Evolutionary conservation across 2,888 invertebrate genomes (phyloP).

Genomic region (Drosophila gaucha): DNA sequence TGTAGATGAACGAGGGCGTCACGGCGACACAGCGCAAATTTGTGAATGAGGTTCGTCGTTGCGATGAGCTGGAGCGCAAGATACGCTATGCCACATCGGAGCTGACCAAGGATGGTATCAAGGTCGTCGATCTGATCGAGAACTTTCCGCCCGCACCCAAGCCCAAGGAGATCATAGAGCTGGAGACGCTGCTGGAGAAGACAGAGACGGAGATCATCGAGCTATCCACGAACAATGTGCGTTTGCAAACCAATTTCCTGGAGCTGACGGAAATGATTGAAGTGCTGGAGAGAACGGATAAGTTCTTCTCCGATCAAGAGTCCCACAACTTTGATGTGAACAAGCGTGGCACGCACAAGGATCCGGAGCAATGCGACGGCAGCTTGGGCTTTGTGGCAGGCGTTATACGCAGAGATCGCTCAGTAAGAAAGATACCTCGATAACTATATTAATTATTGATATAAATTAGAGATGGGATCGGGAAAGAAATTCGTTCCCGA

Average conservation of each 20-base stretch:
- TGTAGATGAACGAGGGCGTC: conserved; percentile 90
- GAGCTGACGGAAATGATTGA: conserved; percentile 96
- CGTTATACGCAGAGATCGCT: conserved; percentile 91
- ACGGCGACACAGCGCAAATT: conserved; percentile 93
- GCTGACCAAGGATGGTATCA: conserved; percentile 90
- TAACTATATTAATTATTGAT: too few species aligned
- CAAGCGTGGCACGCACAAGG: conserved; percentile 91
- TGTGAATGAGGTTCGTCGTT: conserved; percentile 92
- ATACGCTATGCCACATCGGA: conserved; percentile 91
- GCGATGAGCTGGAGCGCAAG: conserved; percentile 93
- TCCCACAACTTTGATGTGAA: conserved; percentile 77
- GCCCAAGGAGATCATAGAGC: conserved; percentile 91
- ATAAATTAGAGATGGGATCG: too few species aligned
- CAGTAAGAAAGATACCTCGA: conserved; percentile 11
- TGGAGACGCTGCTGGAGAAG: conserved; percentile 95
- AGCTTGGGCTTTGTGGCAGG: conserved; percentile 91
- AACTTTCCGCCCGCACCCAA: conserved; percentile 89
- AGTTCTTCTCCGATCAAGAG: conserved; percentile 82
- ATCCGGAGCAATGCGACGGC: conserved; percentile 85
- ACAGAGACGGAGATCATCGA: conserved; percentile 97
- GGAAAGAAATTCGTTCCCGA: too few species aligned
- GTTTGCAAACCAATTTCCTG: conserved; percentile 94
- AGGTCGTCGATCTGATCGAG: conserved; percentile 89
- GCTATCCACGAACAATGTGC: conserved; percentile 96
- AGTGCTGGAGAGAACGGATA: conserved; percentile 95